Percentiles rank a stretch among this genome's conserved stretches.
Evolutionary conservation across 2,888 invertebrate species (phyloP).

Genomic region (Creontiades dilutus): DNA sequence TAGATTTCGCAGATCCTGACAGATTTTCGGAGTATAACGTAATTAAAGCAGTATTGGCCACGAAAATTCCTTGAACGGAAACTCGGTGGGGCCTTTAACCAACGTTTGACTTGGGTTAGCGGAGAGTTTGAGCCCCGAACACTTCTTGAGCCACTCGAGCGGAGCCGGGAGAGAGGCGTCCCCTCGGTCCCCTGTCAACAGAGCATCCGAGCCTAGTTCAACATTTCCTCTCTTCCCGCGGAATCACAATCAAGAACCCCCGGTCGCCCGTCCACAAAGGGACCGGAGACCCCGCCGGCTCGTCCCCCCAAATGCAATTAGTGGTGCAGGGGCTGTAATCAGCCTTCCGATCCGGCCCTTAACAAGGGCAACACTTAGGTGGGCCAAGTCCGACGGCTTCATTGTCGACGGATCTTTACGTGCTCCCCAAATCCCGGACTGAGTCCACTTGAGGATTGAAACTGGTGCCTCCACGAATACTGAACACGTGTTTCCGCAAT

Average conservation of each 20-base stretch:
- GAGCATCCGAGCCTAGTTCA: slow-evolving; percentile 31
- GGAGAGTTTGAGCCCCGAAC: not conserved
- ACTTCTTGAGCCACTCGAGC: slow-evolving; percentile 29
- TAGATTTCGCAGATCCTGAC: no score
- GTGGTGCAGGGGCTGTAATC: slow-evolving; percentile 22
- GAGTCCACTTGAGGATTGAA: not conserved
- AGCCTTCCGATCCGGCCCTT: slow-evolving; percentile 1
- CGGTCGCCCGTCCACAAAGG: not conserved
- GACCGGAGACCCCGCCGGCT: not conserved
- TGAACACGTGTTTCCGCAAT: no score
- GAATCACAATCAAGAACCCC: slow-evolving; percentile 26
- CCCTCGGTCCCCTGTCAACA: slow-evolving; percentile 2
- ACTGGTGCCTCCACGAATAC: not conserved
- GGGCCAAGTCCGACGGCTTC: slow-evolving; percentile 27
- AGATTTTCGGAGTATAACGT: no score
- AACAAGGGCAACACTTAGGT: slow-evolving; percentile 28
- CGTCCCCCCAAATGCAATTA: slow-evolving; percentile 15
- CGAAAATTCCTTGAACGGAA: not conserved
- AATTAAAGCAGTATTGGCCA: no score
- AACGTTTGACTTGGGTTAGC: slow-evolving; percentile 28
- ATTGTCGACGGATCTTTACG: not conserved
- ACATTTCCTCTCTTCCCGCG: not conserved
- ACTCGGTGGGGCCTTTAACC: not conserved
- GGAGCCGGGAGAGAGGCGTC: not conserved
- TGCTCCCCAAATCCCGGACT: not conserved